These are phyloP conservation scores for Aphaenogaster floridana DNA, from an alignment of 1,140 invertebrate species.

Conservation along the genomic window DNA sequence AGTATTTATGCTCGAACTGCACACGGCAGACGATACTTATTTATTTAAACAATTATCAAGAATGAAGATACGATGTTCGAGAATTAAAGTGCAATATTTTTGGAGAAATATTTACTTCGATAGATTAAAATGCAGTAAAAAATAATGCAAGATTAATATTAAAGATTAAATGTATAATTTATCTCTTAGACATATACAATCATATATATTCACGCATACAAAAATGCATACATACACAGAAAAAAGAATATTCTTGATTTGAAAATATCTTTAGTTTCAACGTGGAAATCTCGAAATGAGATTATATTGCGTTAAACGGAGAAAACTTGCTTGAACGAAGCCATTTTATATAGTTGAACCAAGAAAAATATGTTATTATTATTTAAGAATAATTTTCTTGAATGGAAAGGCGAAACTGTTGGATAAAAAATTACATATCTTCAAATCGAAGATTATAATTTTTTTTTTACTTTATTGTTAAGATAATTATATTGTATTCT, in stretches of 20 bases:
- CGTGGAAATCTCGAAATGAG: no score
- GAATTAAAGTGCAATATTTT: background rate
- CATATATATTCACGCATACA: background rate
- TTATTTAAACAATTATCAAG: constrained; percentile 6
- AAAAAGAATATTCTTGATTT: background rate
- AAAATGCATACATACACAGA: background rate
- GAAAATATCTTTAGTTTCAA: no score
- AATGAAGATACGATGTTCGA: background rate
- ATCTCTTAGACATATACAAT: background rate
- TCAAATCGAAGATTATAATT: no score
- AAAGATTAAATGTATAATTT: background rate
- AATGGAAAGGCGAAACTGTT: no score
- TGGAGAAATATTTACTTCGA: background rate
- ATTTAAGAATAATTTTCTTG: no score
- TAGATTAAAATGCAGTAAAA: background rate
- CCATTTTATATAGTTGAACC: no score
- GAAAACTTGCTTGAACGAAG: no score
- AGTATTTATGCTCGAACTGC: background rate
- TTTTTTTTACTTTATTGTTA: no score
- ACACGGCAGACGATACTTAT: background rate
- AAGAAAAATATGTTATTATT: no score
- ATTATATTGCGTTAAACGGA: no score
- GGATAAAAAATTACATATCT: no score
- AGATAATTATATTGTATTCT: no score
- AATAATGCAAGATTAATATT: constrained; percentile 6